These are phyloP conservation scores for Drosophila mimica DNA, from an alignment of 2,888 invertebrate genomes.

Conservation along the genomic window DNA sequence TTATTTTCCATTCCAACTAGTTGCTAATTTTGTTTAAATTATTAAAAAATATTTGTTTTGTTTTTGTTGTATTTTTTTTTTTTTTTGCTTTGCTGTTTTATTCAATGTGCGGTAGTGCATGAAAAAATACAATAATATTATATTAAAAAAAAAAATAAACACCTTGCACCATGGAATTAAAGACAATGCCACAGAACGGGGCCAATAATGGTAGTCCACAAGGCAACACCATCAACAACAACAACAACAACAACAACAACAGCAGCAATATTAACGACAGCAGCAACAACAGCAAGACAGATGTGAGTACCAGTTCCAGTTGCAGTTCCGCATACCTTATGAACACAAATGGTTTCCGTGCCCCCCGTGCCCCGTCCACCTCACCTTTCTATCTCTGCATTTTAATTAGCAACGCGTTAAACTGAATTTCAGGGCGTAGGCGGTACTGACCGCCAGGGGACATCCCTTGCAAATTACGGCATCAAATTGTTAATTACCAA, in stretches of 20 bases:
- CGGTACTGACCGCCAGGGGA: neutral
- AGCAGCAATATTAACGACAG: neutral
- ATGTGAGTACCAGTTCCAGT: slow-evolving; percentile 35
- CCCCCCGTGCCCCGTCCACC: neutral
- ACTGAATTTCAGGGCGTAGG: neutral
- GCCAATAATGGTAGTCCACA: slow-evolving; percentile 47
- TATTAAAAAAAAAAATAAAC: slow-evolving; percentile 3
- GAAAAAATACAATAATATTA: slow-evolving; percentile 6
- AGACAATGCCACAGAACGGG: slow-evolving; percentile 52
- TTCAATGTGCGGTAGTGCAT: slow-evolving; percentile 47
- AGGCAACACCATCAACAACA: slow-evolving; percentile 15
- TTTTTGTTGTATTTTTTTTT: slow-evolving; percentile 9
- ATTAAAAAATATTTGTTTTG: neutral
- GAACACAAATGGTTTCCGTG: neutral
- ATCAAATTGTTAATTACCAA: too few species aligned
- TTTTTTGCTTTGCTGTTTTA: slow-evolving; percentile 3
- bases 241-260: slow-evolving; percentile 13
- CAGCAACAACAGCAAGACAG: slow-evolving; percentile 37
- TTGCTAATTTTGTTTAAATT: neutral
- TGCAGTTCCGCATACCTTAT: slow-evolving; percentile 20
- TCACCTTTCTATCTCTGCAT: neutral
- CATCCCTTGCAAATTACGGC: neutral
- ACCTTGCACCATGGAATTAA: slow-evolving; percentile 59
- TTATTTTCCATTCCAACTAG: neutral
- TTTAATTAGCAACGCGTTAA: neutral